Evolutionary conservation across 2,113 vertebrate genomes (phyloP), one percentile per base, ranked within the genome.

Genomic region (Isichthys henryi): DNA sequence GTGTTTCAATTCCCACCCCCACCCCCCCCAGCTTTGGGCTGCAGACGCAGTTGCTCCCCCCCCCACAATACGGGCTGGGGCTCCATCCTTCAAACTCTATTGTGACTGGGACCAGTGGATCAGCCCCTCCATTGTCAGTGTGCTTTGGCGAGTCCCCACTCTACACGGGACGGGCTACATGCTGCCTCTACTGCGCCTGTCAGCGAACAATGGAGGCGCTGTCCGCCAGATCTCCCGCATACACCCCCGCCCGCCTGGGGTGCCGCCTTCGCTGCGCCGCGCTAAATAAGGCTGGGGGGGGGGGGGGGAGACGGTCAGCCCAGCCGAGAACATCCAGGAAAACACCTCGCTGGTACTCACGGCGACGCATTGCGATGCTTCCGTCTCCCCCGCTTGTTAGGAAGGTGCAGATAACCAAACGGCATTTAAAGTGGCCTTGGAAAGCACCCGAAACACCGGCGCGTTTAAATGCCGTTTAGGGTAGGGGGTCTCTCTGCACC

Each of bases 91-190:
- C 92, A 92, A 58, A 58, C 92, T 93, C 95, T 86, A 96, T 96
- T 96, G 96, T 96, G 93, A 94, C 92, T 87, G 89, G 93, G 92
- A 93, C 93, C 94, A 93, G 94, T 94, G 94, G 95, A 94, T 93
- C 94, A 95, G 94, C 93, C 93, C 91, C 92, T 88, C 94, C 91
- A 96, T 96, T 96, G 95, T 96, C 93, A 93, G 92, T 92, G 91
- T 35, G 91, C 1, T 90, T 94, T 95, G 93, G 93, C 92, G 93
- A 90, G 93, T 94, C 95, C 92, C 94, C 93, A 94, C 94, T 96
- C 94, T 94, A 92, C 94, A 94, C 94, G 93, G 93, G 93, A 94
- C 93, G 93, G 94, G 94, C 94, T 92, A 94, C 95, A 94, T 92
- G 88, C 93, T 85, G 92, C 93, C 93, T 91, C 94, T 94, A 70